These are phyloP conservation scores for Salticus scenicus DNA, from an alignment of 2,888 invertebrate species.

Conservation along the genomic window DNA sequence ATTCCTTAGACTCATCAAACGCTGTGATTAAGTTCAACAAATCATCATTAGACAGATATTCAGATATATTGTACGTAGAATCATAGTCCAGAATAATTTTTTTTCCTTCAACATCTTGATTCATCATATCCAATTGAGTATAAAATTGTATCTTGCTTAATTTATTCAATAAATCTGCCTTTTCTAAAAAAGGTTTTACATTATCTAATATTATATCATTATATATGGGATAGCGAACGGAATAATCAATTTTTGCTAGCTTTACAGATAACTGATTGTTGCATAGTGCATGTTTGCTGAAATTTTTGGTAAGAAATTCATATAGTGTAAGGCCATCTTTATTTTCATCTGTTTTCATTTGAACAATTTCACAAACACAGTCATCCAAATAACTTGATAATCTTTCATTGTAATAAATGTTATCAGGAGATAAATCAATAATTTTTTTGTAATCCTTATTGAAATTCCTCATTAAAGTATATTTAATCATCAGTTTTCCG, in stretches of 20 bases:
- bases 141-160: no score
- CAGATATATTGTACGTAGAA: no score
- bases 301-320: not conserved
- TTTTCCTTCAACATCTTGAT: not conserved
- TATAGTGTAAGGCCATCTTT: not conserved
- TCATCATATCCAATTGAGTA: not conserved
- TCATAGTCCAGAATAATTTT: not conserved
- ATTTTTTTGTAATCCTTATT: not conserved
- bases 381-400: not conserved
- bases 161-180: no score
- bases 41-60: no score
- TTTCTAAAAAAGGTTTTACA: not conserved
- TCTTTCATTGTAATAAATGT: not conserved
- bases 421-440: not conserved
- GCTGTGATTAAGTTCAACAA: no score
- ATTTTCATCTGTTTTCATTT: not conserved
- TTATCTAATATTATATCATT: not conserved
- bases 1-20: no score
- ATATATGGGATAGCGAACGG: not conserved
- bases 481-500: not conserved
- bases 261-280: no score
- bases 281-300: not conserved
- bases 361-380: not conserved
- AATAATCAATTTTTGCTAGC: no score
- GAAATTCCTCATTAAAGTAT: no score